Base-by-base conservation (phyloP, 2,113 vertebrate genomes). In the Phodopus roborovskii region DNA sequence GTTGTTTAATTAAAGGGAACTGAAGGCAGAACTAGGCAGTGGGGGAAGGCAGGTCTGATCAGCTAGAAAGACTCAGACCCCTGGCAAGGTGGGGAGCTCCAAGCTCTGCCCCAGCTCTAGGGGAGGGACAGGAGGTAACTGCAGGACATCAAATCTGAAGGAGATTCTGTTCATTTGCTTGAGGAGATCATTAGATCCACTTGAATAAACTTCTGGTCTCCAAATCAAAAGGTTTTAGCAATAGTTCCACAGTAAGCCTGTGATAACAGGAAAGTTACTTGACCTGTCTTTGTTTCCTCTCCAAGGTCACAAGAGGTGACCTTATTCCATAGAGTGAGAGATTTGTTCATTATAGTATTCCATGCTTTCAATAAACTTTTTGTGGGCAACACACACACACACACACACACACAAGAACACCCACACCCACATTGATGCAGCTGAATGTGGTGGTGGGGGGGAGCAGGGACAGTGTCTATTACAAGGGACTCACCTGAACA, bases 1-100 rank as follows among this genome's bases (percentile, higher is more conserved):
- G 77, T 88, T 79, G 92, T 95, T 96, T 97, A 97, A 97, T 97
- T 97, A 97, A 97, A 91, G 78, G 91, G 68, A 78, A 91, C 33
- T 62, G 92, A 82, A 92, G 90, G 53, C 68, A 45, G 93, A 82
- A 58, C 7, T 0, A 17, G 95, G 85, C 50, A 79, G 70, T 90
- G 15, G 71, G 84, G 93, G 64, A 81, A 75, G 88, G 45, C 90
- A 4, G 5, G 68, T 64, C 48, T 15, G 48, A 77, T 39, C 11
- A 0, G 20, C 83, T 2, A 3, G 87, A 73, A 78, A 56, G 84
- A 12, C 0, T 1, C 42, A 26, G 33, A n/a, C 24, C 3, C 7
- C 88, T 11, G 45, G 58, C 91, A 58, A 62, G 62, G 74, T 20
- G 39, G 53, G 60, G 79, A 20, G 70, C 7, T 0, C 15, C 0